Percentiles rank a stretch among this genome's conserved stretches.
These are phyloP conservation scores for Thryonomys swinderianus DNA, from an alignment of 2,113 vertebrate species.

Conservation along the genomic window DNA sequence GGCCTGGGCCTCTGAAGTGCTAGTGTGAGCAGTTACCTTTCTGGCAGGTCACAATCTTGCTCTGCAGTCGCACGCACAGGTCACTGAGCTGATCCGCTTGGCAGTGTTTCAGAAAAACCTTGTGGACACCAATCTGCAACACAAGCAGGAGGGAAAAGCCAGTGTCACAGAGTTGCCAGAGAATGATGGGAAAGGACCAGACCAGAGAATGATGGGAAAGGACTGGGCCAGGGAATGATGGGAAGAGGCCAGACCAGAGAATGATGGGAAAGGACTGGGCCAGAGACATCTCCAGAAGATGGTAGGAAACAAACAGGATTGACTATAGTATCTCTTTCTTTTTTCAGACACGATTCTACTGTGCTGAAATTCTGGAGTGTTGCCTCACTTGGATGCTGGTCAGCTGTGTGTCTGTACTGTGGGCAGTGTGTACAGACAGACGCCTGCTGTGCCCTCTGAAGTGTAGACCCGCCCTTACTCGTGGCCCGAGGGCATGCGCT, in stretches of 20 bases:
- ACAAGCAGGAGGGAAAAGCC: slow-evolving; percentile 73
- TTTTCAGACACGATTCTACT: background rate
- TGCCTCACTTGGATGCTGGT: background rate
- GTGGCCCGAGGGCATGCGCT: background rate
- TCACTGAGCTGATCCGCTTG: slow-evolving; percentile 95
- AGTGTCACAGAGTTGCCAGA: background rate
- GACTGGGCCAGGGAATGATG: too few relatives aligned
- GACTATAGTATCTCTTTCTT: background rate
- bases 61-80: slow-evolving; percentile 93
- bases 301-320: background rate
- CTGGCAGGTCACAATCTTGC: slow-evolving; percentile 95
- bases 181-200: background rate
- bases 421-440: background rate
- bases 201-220: too few relatives aligned
- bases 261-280: too few relatives aligned
- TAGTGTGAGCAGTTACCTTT: slow-evolving; percentile 90
- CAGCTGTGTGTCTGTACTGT: fast-evolving
- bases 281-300: background rate
- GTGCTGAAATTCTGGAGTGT: background rate
- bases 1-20: slow-evolving; percentile 38
- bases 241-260: too few relatives aligned
- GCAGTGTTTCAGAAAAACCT: slow-evolving; percentile 97
- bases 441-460: fast-evolving
- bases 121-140: slow-evolving; percentile 92
- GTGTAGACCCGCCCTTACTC: fast-evolving